These are phyloP conservation scores for Melozone crissalis DNA, from an alignment of 2,113 vertebrate genomes.

Conservation along the genomic window DNA sequence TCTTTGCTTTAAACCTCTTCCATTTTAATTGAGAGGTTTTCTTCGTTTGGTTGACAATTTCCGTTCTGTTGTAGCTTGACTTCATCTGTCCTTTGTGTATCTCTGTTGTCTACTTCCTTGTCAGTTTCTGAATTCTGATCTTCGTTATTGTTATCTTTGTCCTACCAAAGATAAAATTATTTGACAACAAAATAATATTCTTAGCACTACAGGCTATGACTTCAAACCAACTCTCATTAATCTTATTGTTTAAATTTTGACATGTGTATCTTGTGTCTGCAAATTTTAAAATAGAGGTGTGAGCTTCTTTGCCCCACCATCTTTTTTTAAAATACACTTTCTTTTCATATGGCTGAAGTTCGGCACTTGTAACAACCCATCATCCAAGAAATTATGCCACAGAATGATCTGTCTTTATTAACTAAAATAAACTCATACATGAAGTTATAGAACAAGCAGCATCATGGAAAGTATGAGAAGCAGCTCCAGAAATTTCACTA, in stretches of 20 bases:
- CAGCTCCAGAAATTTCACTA: background rate
- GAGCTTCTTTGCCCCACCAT: fast-evolving
- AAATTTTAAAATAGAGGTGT: background rate
- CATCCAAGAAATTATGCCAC: background rate
- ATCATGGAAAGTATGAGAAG: background rate
- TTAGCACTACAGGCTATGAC: background rate
- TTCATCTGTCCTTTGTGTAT: conserved; percentile 71
- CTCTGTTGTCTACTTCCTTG: conserved; percentile 73
- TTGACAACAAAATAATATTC: background rate
- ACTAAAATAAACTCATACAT: background rate
- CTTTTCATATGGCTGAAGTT: background rate
- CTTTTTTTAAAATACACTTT: background rate
- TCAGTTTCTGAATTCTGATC: conserved; percentile 71
- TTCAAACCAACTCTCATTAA: background rate
- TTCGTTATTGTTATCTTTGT: conserved; percentile 74
- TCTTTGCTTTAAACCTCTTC: conserved; percentile 64
- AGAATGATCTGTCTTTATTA: background rate
- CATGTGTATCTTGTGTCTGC: background rate
- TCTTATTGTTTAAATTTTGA: background rate
- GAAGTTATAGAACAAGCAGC: background rate
- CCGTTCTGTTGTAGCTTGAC: conserved; percentile 83
- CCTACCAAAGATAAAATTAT: conserved; percentile 62
- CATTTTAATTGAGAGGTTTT: conserved; percentile 71
- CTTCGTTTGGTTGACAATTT: conserved; percentile 81
- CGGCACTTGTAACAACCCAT: fast-evolving